phyloP scores from a whole-genome alignment of 2,888 invertebrate species.

The Callosobruchus maculatus region DNA sequence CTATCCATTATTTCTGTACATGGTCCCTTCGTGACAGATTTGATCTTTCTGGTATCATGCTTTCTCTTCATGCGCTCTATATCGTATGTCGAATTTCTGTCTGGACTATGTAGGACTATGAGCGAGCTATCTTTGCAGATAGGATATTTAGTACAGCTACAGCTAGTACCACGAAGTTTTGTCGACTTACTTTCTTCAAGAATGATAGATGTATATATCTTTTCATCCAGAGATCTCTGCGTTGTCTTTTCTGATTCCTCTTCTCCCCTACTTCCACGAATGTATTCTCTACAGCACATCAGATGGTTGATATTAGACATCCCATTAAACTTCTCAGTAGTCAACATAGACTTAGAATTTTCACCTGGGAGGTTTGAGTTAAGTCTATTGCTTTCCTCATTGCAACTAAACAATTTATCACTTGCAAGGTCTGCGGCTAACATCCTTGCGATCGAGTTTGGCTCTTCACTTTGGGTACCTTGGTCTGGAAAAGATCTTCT shows the following conservation, averaged over 20 bases:
- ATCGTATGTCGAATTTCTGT: background rate
- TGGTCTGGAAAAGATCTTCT: background rate
- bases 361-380: too few species aligned
- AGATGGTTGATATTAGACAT: too few species aligned
- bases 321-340: too few species aligned
- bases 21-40: background rate
- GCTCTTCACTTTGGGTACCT: background rate
- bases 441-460: background rate
- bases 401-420: background rate
- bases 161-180: background rate
- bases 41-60: background rate
- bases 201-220: background rate
- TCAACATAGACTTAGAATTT: too few species aligned
- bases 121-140: background rate
- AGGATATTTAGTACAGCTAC: background rate
- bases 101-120: background rate
- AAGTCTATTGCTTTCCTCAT: too few species aligned
- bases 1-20: background rate
- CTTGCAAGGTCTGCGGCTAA: background rate
- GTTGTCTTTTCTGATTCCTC: background rate
- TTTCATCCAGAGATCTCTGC: background rate
- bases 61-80: background rate
- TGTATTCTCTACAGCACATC: too few species aligned
- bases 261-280: too few species aligned
- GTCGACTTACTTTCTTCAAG: background rate